Evolutionary conservation across 2,113 vertebrate genomes (phyloP), one percentile per base, ranked within the genome.

Genomic region (Centrocercus urophasianus): DNA sequence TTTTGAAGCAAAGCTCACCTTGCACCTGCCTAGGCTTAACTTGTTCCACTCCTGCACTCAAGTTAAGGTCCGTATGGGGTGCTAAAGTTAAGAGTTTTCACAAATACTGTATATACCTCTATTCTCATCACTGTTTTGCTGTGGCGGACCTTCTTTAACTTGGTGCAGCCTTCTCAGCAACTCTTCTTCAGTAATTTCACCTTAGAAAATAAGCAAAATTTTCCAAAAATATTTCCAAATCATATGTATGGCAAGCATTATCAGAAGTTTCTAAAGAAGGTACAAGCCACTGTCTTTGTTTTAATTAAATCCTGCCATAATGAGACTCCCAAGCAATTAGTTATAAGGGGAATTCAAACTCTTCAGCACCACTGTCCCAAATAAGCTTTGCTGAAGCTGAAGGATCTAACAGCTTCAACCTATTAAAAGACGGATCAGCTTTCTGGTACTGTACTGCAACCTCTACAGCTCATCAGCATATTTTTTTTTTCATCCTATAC

Each of bases 101-200:
- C 69, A 95, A 93, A 97, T 96, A 91, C 92, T 96, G 90, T 95
- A 97, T 97, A 75, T 98, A 99, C 99, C 99, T 97, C 97, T 97
- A 81, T 98, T 98, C 96, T 99, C 99, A 95, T 97, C 98, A 92
- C 91, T 95, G 94, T 96, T 98, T 93, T 98, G 98, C 88, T 98
- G 98, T 60, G 98, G 98, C 8, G 98, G 98, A 43, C 99, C 98
- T 97, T 99, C 98, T 98, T 99, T 99, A 94, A 99, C 98, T 97
- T 99, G 99, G 57, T 99, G 99, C 94, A 99, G 98, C 97, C 99
- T 98, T 98, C 98, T 99, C 83, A 99, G 97, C 95, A 99, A 98
- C 93, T 99, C 99, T 95, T 99, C 99, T 95, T 98, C 98, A 47
- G 99, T 99, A 96, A 98, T 98, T 98, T 99, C 99, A 91, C 99